A percentile compares a stretch with the other conserved stretches of the same genome.
These are phyloP conservation scores for Candoia aspera DNA, from an alignment of 2,113 vertebrate genomes.

Conservation along the genomic window DNA sequence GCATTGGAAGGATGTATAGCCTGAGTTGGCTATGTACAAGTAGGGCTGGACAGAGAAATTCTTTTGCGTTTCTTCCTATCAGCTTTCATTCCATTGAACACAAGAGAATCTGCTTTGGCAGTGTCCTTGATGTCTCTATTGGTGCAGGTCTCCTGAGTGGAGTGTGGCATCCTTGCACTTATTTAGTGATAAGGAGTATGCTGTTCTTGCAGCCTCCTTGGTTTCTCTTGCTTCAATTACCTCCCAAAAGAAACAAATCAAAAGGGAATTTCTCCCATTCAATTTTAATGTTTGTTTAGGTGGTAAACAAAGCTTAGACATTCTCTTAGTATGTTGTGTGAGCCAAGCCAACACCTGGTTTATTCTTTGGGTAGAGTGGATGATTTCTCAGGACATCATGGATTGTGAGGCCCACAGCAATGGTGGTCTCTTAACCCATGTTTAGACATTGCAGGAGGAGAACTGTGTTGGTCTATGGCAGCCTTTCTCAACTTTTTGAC, in stretches of 20 bases:
- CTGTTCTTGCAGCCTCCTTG: neutral
- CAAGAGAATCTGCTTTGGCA: neutral
- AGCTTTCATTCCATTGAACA: neutral
- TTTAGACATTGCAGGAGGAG: too few species aligned
- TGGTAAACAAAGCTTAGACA: neutral
- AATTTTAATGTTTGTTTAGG: too few species aligned
- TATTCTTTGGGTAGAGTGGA: too few species aligned
- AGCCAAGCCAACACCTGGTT: too few species aligned
- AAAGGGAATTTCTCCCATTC: neutral
- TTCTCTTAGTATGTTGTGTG: neutral
- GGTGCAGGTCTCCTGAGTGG: neutral
- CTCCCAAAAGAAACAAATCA: neutral
- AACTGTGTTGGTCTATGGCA: too few species aligned
- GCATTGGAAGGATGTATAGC: neutral
- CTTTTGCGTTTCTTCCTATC: neutral
- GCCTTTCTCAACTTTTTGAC: too few species aligned
- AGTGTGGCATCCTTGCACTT: neutral
- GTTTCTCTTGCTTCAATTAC: neutral
- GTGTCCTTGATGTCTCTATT: neutral
- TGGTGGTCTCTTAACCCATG: too few species aligned
- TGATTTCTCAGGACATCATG: too few species aligned
- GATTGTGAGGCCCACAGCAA: too few species aligned
- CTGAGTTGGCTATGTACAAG: neutral
- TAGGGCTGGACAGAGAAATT: neutral
- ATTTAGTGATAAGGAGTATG: neutral